phyloP scores from a whole-genome alignment of 2,113 vertebrate species.

The Trogon surrucura region DNA sequence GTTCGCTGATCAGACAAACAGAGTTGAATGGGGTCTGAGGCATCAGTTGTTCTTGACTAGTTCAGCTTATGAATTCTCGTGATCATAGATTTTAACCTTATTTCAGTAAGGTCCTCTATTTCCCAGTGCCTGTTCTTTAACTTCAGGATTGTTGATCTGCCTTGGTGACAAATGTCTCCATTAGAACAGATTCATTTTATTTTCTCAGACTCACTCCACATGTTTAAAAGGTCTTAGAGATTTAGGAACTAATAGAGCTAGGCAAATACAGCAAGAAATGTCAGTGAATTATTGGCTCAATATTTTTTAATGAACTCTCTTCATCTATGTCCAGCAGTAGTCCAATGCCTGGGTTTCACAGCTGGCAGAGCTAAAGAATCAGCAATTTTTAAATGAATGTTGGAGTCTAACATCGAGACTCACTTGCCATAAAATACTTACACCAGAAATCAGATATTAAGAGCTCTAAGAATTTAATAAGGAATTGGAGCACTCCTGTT shows the following conservation, averaged over 20 bases:
- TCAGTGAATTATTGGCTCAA: constrained; percentile 41
- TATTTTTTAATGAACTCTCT: constrained; percentile 33
- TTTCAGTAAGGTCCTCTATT: background rate
- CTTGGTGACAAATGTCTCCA: background rate
- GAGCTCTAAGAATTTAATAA: background rate
- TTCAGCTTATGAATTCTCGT: background rate
- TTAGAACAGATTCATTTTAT: constrained; percentile 39
- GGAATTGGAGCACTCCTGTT: background rate
- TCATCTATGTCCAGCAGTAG: constrained; percentile 5
- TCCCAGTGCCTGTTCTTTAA: background rate
- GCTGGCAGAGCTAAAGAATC: background rate
- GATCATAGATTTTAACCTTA: background rate
- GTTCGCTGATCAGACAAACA: background rate
- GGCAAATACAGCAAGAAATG: constrained; percentile 38
- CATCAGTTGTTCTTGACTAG: background rate
- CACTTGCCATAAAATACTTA: constrained; percentile 7
- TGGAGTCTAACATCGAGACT: background rate
- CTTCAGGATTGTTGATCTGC: background rate
- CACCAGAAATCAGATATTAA: constrained; percentile 23
- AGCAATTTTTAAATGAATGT: background rate
- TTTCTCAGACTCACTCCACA: constrained; percentile 23
- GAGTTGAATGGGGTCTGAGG: background rate
- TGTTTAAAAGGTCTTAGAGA: constrained; percentile 32
- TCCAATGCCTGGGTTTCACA: background rate
- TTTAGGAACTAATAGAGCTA: constrained; percentile 38